phyloP scores from a whole-genome alignment of 1,140 invertebrate species.

The Agrypnia vestita region DNA sequence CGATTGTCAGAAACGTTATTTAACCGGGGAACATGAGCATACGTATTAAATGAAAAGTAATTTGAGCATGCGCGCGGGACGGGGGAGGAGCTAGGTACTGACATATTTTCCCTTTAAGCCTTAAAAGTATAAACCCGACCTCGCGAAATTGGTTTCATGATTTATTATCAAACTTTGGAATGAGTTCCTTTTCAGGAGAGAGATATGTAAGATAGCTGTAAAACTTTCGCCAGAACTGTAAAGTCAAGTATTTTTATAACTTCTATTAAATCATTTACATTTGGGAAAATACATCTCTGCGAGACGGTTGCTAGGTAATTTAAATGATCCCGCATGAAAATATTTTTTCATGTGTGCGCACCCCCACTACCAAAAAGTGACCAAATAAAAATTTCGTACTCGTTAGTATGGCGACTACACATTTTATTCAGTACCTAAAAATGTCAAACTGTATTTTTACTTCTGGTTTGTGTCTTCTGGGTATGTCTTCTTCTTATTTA shows the following conservation, averaged over 20 bases:
- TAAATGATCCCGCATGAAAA: too few species aligned
- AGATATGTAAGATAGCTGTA: conserved; percentile 40
- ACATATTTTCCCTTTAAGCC: conserved; percentile 57
- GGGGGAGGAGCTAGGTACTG: conserved; percentile 41
- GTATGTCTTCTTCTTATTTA: too few species aligned
- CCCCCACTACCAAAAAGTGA: too few species aligned
- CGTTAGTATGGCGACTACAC: too few species aligned
- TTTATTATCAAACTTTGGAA: conserved; percentile 62
- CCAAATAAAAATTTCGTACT: too few species aligned
- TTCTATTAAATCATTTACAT: neutral
- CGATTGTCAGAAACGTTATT: too few species aligned
- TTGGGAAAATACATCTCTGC: neutral
- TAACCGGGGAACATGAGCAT: too few species aligned
- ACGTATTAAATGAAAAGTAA: conserved; percentile 19
- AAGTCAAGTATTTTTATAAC: neutral
- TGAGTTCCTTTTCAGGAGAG: conserved; percentile 51
- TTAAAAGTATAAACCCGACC: conserved; percentile 57
- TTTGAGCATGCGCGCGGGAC: neutral
- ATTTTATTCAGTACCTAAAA: too few species aligned
- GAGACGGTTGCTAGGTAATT: too few species aligned
- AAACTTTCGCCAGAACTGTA: conserved; percentile 16
- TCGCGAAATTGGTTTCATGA: conserved; percentile 61
- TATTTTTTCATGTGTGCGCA: too few species aligned
- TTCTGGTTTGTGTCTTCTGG: too few species aligned
- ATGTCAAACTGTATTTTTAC: too few species aligned